Conservation (phyloP, 2,888 invertebrate species). For the Apamea epomidion region DNA sequence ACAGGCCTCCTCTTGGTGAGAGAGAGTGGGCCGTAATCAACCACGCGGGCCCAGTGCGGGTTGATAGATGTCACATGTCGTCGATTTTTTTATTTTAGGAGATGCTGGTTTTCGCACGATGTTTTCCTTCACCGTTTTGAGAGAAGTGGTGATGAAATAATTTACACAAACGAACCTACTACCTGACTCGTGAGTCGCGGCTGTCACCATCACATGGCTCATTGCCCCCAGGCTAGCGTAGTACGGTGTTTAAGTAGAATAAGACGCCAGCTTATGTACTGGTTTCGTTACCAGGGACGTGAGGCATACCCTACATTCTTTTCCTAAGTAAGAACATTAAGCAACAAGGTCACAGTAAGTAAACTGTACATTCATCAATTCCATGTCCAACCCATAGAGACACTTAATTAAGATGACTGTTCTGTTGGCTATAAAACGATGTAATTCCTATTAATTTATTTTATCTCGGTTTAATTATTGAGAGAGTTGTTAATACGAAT, state of each 20-base stretch:
- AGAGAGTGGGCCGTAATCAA: not conserved
- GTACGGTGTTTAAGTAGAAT: not conserved
- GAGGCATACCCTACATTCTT: too few relatives aligned
- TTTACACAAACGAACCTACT: not conserved
- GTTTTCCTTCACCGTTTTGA: not conserved
- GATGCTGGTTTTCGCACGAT: not conserved
- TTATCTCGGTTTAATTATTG: constrained; percentile 12
- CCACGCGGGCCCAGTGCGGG: not conserved
- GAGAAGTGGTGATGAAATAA: not conserved
- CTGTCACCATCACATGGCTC: not conserved
- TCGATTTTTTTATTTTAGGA: not conserved
- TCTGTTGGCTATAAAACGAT: not conserved
- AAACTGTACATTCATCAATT: not conserved
- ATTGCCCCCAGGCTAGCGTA: not conserved
- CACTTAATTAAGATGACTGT: not conserved
- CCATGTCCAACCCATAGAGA: not conserved
- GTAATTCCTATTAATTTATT: constrained; percentile 11
- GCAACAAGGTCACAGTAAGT: not conserved
- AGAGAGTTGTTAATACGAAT: constrained; percentile 15
- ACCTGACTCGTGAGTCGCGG: not conserved
- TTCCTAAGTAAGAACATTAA: not conserved
- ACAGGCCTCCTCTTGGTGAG: not conserved
- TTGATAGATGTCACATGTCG: too few relatives aligned
- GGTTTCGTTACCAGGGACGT: not conserved
- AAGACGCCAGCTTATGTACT: not conserved